Percentiles rank a stretch among this genome's conserved stretches.
phyloP scores from a whole-genome alignment of 1,140 invertebrate species.

The Helicoverpa zea region DNA sequence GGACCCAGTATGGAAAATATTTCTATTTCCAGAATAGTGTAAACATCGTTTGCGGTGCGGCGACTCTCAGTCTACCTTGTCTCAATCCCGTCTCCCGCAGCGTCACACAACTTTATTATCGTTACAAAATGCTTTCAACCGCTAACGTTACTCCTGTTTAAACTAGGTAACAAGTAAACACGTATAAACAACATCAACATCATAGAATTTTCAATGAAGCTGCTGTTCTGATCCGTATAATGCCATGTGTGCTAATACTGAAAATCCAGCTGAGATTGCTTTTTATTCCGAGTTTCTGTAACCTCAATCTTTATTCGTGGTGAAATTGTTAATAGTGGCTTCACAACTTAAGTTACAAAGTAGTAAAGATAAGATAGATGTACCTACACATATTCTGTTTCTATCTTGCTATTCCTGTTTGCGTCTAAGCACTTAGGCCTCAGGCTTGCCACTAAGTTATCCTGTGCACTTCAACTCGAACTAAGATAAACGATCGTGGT shows the following conservation, averaged over 20 bases:
- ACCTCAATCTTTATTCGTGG: too few species aligned
- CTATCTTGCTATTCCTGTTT: neutral
- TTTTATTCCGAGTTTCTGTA: too few species aligned
- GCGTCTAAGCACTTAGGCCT: neutral
- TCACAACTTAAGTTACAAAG: neutral
- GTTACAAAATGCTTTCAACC: slow-evolving; percentile 28
- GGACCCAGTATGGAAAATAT: slow-evolving; percentile 34
- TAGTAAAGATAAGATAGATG: neutral
- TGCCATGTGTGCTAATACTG: neutral
- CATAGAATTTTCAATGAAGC: slow-evolving; percentile 4
- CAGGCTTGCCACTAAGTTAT: slow-evolving; percentile 11
- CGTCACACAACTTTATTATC: slow-evolving; percentile 25
- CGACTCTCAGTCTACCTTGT: slow-evolving; percentile 43
- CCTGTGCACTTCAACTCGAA: slow-evolving; percentile 14
- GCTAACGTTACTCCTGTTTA: slow-evolving; percentile 8
- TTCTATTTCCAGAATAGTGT: slow-evolving; percentile 35
- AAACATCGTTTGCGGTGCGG: slow-evolving; percentile 43
- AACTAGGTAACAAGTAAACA: slow-evolving; percentile 28
- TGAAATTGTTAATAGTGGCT: too few species aligned
- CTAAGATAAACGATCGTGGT: slow-evolving; percentile 32
- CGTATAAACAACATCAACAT: neutral
- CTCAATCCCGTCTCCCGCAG: slow-evolving; percentile 18
- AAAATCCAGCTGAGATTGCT: neutral
- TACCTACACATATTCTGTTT: neutral
- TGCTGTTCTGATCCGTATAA: neutral